phyloP scores from a whole-genome alignment of 35 echinoderm and acorn worm species.

The Diadema setosum region DNA sequence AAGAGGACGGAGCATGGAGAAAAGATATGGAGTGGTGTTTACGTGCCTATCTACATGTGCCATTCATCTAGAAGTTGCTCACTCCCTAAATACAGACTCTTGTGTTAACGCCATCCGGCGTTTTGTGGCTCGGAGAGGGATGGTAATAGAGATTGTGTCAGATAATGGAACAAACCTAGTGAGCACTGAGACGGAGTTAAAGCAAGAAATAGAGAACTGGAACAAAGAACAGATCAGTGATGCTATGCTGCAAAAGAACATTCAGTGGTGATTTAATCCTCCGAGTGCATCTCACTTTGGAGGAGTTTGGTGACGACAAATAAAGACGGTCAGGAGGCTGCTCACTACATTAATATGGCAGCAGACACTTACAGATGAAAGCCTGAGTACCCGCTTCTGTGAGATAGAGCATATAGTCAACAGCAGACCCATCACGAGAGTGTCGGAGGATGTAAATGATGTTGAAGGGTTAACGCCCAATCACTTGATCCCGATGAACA shows the following conservation, averaged over 20 bases:
- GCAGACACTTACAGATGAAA: constrained; percentile 57
- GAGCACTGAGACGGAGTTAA: too few relatives aligned
- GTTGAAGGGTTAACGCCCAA: constrained; percentile 21
- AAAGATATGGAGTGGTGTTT: constrained; percentile 43
- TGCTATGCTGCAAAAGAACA: not conserved
- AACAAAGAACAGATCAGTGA: not conserved
- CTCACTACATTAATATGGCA: constrained; percentile 15
- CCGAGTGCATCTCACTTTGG: constrained; percentile 55
- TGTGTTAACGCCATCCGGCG: constrained; percentile 47
- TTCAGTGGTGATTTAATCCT: constrained; percentile 61
- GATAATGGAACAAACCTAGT: too few relatives aligned
- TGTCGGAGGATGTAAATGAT: constrained; percentile 65
- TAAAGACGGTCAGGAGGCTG: constrained; percentile 32
- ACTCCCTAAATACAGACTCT: constrained; percentile 58
- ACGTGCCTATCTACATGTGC: constrained; percentile 18
- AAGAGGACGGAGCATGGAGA: not conserved
- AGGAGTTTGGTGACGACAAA: constrained; percentile 67
- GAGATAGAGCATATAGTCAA: constrained; percentile 56
- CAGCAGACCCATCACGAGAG: constrained; percentile 24
- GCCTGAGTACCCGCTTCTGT: constrained; percentile 50
- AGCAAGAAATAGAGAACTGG: not conserved
- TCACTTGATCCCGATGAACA: not conserved
- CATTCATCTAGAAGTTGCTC: too few relatives aligned
- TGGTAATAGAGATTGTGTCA: constrained; percentile 6
- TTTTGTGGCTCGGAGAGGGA: constrained; percentile 43